Evolutionary conservation across 1,140 invertebrate genomes (phyloP).

Genomic region (Drosophila guanche): DNA sequence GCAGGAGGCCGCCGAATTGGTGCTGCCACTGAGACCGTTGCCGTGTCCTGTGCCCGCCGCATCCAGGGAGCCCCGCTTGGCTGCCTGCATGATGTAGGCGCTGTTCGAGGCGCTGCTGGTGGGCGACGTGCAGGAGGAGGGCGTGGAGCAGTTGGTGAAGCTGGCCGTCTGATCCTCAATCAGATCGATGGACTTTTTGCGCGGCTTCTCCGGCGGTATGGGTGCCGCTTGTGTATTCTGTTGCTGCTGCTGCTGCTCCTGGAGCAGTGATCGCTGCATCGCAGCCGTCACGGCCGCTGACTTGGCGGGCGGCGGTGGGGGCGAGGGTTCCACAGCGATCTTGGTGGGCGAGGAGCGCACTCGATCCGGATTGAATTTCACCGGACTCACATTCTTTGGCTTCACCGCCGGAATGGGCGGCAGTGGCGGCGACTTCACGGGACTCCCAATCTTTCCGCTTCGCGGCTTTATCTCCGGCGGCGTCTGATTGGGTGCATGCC

Average conservation of each 20-base stretch:
- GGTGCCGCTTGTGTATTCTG: constrained; percentile 45
- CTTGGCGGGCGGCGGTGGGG: constrained; percentile 76
- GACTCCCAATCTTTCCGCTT: constrained; percentile 77
- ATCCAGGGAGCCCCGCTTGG: constrained; percentile 72
- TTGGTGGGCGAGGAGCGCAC: constrained; percentile 74
- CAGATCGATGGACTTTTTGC: constrained; percentile 80
- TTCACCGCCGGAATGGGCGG: constrained; percentile 81
- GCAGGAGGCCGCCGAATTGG: constrained; percentile 71
- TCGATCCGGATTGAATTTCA: constrained; percentile 65
- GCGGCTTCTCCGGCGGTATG: constrained; percentile 76
- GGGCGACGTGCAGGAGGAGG: constrained; percentile 60
- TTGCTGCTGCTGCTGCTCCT: constrained; percentile 59
- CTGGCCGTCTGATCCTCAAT: constrained; percentile 60
- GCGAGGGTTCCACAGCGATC: constrained; percentile 53
- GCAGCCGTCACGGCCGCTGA: constrained; percentile 74
- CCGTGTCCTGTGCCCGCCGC: constrained; percentile 22
- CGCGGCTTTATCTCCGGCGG: constrained; percentile 81
- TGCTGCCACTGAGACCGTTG: constrained; percentile 66
- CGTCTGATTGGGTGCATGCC: constrained; percentile 37
- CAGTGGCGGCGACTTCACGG: constrained; percentile 77
- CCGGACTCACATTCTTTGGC: constrained; percentile 76
- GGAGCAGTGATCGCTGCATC: constrained; percentile 66
- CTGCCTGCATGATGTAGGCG: constrained; percentile 48
- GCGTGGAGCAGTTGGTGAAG: constrained; percentile 48
- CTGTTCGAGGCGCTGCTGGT: constrained; percentile 51